Base-by-base conservation (phyloP, 1,140 invertebrate species). In the Drosophila mojavensis region DNA sequence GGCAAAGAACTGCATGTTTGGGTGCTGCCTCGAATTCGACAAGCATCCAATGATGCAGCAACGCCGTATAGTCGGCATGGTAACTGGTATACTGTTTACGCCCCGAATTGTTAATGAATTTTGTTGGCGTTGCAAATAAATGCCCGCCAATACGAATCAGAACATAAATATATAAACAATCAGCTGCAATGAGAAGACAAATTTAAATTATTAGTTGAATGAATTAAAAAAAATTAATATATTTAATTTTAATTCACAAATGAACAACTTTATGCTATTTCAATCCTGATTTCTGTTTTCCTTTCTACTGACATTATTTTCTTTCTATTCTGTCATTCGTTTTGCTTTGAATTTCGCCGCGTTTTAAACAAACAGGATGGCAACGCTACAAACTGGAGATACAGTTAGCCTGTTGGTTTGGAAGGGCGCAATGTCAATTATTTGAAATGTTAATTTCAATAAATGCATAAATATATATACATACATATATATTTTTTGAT, bases 31-130 rank as follows among this genome's bases (percentile, higher is more conserved):
- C 9, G 91, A 92, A 59, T 92, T 92, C 15, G 90, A 91, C 26
- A 89, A 43, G 55, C 91, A 92, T 39, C 91, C 91, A 47, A 91
- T 80, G 53, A 92, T 92, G 63, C 90, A 91, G 63, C 91, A 92
- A 10, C 91, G 88, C 74, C 91, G 68, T 64, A 92, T 90, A 43
- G 88, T 91, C 43, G 91, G 91, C 91, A 92, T 92, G 36, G 36
- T 3, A 66, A 69, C 81, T 66, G 54, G 61, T 73, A 72, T 48
- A 59, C 71, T 62, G 51, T 84, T 81, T 62, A 65, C 73, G 70
- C 75, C 76, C 71, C 83, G 82, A 86, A 86, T 86, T 70, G 58
- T 89, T 54, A 26, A 51, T 47, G 24, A 62, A 65, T 20, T 73
- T 50, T 69, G 66, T 69, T 81, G 79, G 79, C 84, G 83, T 83